A percentile compares a stretch with the other conserved stretches of the same genome.
phyloP scores from a whole-genome alignment of 2,113 vertebrate genomes.

The Anarhynchus alexandrinus region DNA sequence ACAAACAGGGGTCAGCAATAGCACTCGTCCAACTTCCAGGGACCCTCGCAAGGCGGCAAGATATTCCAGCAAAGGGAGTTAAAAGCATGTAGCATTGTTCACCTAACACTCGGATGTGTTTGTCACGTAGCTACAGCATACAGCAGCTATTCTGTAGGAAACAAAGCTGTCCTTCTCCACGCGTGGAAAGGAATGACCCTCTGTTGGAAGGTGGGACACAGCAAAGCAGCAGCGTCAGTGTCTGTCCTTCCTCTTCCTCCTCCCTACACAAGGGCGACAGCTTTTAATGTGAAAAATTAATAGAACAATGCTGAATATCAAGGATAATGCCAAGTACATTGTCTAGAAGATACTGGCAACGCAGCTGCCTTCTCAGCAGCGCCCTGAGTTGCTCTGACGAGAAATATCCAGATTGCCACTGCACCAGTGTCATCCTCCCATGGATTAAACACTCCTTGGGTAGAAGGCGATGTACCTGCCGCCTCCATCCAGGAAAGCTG shows the following conservation, averaged over 20 bases:
- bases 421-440: not conserved
- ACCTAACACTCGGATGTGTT: not conserved
- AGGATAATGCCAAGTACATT: not conserved
- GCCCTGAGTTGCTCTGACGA: not conserved
- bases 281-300: not conserved
- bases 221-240: not conserved
- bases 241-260: not conserved
- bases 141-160: not conserved
- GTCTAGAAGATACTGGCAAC: not conserved
- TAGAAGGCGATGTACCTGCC: not conserved
- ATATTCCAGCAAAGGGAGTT: not conserved
- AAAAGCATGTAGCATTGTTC: not conserved
- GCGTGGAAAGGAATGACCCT: not conserved
- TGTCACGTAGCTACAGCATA: not conserved
- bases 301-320: not conserved
- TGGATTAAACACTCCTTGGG: not conserved
- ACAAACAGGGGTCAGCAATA: not conserved
- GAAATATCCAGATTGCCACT: not conserved
- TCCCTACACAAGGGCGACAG: not conserved
- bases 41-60: not conserved
- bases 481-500: not conserved
- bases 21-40: not conserved
- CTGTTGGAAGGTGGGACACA: not conserved
- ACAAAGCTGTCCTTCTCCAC: not conserved
- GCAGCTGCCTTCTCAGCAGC: not conserved